phyloP scores from a whole-genome alignment of 1,140 invertebrate species.

The Limonius californicus region DNA sequence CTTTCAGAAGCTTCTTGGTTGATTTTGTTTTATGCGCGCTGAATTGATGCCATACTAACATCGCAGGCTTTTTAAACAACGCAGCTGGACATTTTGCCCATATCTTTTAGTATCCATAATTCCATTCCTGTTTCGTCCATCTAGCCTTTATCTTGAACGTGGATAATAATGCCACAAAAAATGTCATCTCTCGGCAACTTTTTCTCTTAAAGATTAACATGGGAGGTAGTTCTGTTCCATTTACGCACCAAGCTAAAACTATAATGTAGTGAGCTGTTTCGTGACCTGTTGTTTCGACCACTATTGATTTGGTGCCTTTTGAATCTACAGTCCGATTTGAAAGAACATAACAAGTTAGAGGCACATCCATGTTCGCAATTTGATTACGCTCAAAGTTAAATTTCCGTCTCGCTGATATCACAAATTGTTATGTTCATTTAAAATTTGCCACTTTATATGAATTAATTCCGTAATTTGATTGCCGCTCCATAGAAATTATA shows the following conservation, averaged over 20 bases:
- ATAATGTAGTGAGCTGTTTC: too few relatives aligned
- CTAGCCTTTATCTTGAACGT: neutral
- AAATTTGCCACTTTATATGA: too few relatives aligned
- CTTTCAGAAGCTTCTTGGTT: neutral
- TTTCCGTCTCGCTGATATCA: too few relatives aligned
- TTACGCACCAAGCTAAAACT: neutral
- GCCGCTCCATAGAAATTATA: too few relatives aligned
- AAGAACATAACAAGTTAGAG: too few relatives aligned
- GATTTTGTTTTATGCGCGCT: neutral
- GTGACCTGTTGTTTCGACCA: too few relatives aligned
- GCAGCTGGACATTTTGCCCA: neutral
- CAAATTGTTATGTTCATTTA: too few relatives aligned
- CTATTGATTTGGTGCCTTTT: too few relatives aligned
- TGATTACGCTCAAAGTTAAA: too few relatives aligned
- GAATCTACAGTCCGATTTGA: too few relatives aligned
- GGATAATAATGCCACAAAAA: neutral
- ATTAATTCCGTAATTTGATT: too few relatives aligned
- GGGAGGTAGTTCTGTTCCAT: neutral
- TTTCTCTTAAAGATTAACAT: neutral
- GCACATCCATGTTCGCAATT: too few relatives aligned
- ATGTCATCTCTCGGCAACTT: neutral
- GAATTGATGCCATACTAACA: neutral
- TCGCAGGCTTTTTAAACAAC: neutral
- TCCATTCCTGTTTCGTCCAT: neutral
- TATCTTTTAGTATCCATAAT: neutral